These are phyloP conservation scores for Psilopsiagon aymara DNA, from an alignment of 2,113 vertebrate species.

Conservation along the genomic window DNA sequence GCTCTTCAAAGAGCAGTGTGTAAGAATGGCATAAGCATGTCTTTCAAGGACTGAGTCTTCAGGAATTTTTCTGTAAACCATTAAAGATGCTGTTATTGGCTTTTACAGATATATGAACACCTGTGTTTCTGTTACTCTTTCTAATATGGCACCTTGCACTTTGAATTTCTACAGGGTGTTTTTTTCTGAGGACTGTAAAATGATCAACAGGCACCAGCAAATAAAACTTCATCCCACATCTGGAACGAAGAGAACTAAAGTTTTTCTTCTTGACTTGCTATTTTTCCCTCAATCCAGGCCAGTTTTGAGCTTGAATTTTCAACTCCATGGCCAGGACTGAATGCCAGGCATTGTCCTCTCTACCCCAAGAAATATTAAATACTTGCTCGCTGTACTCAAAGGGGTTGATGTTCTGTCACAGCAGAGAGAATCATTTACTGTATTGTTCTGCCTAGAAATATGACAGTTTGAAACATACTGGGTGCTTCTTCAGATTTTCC, in stretches of 20 bases:
- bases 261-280: neutral
- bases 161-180: neutral
- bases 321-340: neutral
- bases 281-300: neutral
- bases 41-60: neutral
- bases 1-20: neutral
- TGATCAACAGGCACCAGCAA: neutral
- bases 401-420: neutral
- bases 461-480: neutral
- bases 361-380: neutral
- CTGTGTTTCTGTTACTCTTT: neutral
- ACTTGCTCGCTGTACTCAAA: neutral
- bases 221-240: neutral
- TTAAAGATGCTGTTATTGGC: neutral
- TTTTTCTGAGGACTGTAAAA: neutral
- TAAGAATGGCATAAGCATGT: neutral
- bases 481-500: conserved; percentile 7
- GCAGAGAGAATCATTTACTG: neutral
- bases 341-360: neutral
- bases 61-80: neutral
- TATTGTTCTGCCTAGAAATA: conserved; percentile 10
- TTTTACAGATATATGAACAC: neutral
- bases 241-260: neutral
- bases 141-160: neutral
- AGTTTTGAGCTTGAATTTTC: neutral